phyloP scores from a whole-genome alignment of 2,113 vertebrate species.

The Rana temporaria region DNA sequence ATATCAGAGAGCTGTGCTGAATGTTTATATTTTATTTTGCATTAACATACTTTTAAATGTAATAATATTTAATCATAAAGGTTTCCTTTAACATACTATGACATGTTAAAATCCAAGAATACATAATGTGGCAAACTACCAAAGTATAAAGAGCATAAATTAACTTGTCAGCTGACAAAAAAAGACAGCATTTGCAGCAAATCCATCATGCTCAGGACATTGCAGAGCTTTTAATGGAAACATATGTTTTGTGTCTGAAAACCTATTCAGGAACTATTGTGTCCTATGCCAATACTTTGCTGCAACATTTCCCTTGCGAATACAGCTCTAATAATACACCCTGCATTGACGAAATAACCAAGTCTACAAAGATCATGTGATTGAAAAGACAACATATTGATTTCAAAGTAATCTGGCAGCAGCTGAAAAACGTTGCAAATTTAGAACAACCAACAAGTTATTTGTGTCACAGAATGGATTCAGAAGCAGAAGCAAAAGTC shows the following conservation, averaged over 20 bases:
- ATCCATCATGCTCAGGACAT: too few relatives aligned
- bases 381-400: slow-evolving; percentile 42
- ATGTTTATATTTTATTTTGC: too few relatives aligned
- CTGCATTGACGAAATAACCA: slow-evolving; percentile 13
- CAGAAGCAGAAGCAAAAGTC: slow-evolving; percentile 29
- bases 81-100: too few relatives aligned
- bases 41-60: too few relatives aligned
- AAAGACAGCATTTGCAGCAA: too few relatives aligned
- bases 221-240: not conserved
- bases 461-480: slow-evolving; percentile 37
- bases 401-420: slow-evolving; percentile 40
- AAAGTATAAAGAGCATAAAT: too few relatives aligned
- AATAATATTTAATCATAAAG: too few relatives aligned
- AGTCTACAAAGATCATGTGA: slow-evolving; percentile 35
- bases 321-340: slow-evolving; percentile 33
- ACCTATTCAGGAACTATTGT: slow-evolving; percentile 30
- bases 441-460: slow-evolving; percentile 42
- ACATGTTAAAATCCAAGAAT: too few relatives aligned
- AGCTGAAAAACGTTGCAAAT: slow-evolving; percentile 42
- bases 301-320: slow-evolving; percentile 25
- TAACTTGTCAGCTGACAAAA: too few relatives aligned
- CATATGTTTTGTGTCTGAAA: slow-evolving; percentile 14
- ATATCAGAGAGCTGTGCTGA: too few relatives aligned
- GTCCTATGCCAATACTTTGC: slow-evolving; percentile 18
- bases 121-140: too few relatives aligned